Percentiles rank a stretch among this genome's conserved stretches.
phyloP scores from a whole-genome alignment of 2,888 invertebrate species.

The Mallateleia sp. region DNA sequence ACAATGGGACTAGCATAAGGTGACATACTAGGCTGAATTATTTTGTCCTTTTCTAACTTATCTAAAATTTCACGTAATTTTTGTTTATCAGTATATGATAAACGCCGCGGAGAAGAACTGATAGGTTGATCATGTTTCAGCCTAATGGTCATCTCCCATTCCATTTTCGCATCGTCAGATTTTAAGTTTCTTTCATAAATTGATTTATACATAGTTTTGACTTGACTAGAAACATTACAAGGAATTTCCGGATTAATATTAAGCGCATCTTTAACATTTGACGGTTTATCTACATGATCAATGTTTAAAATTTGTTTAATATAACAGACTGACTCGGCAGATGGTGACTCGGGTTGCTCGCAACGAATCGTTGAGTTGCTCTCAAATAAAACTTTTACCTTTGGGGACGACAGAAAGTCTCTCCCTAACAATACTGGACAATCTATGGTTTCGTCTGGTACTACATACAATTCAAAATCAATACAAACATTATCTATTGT shows the following conservation, averaged over 20 bases:
- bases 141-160: background rate
- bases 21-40: background rate
- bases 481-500: constrained; percentile 7
- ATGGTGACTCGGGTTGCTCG: constrained; percentile 3
- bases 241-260: constrained; percentile 24
- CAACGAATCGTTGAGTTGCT: background rate
- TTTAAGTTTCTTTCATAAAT: background rate
- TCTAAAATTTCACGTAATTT: background rate
- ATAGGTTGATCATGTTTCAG: background rate
- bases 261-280: constrained; percentile 2
- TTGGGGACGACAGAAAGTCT: constrained; percentile 26
- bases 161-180: background rate
- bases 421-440: constrained; percentile 40
- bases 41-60: background rate
- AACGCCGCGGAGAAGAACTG: background rate
- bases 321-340: background rate
- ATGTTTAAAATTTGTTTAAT: constrained; percentile 14
- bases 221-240: background rate
- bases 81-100: background rate
- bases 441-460: constrained; percentile 42
- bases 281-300: background rate
- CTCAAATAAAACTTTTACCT: constrained; percentile 20
- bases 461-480: constrained; percentile 34
- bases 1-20: background rate
- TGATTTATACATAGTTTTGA: background rate